Evolutionary conservation across 2,797 vertebrate genomes (phyloP).

Genomic region (Tolypeutes matacus): DNA sequence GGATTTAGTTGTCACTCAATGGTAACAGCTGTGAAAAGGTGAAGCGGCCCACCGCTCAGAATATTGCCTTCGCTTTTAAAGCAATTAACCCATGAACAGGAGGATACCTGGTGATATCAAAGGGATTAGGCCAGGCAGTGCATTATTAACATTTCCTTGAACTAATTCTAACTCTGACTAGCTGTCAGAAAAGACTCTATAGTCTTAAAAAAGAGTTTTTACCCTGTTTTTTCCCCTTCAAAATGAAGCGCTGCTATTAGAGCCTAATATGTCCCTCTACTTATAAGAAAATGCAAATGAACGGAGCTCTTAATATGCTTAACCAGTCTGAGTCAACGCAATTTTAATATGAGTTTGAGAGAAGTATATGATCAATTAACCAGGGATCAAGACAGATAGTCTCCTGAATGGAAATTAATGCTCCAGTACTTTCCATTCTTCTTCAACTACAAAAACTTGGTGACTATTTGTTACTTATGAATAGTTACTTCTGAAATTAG

Average conservation of each 20-base stretch:
- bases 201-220: constrained; percentile 85
- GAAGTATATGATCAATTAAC: constrained; percentile 86
- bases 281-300: constrained; percentile 90
- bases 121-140: constrained; percentile 92
- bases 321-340: constrained; percentile 80
- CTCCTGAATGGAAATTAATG: constrained; percentile 84
- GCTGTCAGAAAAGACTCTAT: constrained; percentile 91
- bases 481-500: constrained; percentile 80
- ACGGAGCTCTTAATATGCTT: constrained; percentile 83
- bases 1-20: constrained; percentile 95
- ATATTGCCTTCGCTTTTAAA: constrained; percentile 94
- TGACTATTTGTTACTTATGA: constrained; percentile 77
- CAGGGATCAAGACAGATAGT: constrained; percentile 83
- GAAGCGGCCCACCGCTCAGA: constrained; percentile 92
- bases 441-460: constrained; percentile 80
- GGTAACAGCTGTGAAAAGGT: constrained; percentile 94
- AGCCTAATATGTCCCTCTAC: constrained; percentile 84
- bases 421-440: constrained; percentile 76
- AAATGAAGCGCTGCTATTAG: constrained; percentile 87
- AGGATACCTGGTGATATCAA: constrained; percentile 94
- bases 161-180: constrained; percentile 93
- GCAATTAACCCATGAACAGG: constrained; percentile 94
- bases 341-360: constrained; percentile 79
- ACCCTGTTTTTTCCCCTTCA: constrained; percentile 83
- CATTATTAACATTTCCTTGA: constrained; percentile 94